These are phyloP conservation scores for Neodontobutis hainanensis DNA, from an alignment of 2,113 vertebrate genomes.

Conservation along the genomic window DNA sequence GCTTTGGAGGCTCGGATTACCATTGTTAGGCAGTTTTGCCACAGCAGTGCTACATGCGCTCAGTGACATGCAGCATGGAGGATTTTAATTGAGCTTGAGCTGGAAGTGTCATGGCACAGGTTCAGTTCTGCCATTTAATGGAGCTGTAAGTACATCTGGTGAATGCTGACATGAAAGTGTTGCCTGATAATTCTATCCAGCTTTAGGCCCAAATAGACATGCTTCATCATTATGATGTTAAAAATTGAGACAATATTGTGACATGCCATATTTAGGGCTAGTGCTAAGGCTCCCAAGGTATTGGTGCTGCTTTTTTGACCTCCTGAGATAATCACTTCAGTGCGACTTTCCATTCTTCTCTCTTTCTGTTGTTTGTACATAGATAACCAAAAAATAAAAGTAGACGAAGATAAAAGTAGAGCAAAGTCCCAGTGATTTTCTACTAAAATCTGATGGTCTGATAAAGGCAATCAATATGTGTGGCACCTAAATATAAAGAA, in stretches of 20 bases:
- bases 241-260: background rate
- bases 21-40: conserved; percentile 43
- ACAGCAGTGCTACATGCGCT: conserved; percentile 32
- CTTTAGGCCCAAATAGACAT: conserved; percentile 13
- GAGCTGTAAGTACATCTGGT: conserved; percentile 42
- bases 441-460: too few relatives aligned
- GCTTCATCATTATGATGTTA: background rate
- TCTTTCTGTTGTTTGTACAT: too few relatives aligned
- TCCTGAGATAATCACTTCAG: too few relatives aligned
- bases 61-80: conserved; percentile 29
- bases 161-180: conserved; percentile 1
- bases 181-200: conserved; percentile 15
- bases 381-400: too few relatives aligned
- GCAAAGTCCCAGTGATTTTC: too few relatives aligned
- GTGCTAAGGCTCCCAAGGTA: too few relatives aligned
- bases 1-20: conserved; percentile 44
- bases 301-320: too few relatives aligned
- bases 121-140: conserved; percentile 24
- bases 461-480: too few relatives aligned
- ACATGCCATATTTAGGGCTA: too few relatives aligned
- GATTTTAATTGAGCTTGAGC: conserved; percentile 30
- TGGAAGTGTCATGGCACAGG: conserved; percentile 18
- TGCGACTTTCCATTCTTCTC: too few relatives aligned
- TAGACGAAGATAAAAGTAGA: too few relatives aligned
- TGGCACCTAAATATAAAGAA: too few relatives aligned